Evolutionary conservation across 2,888 invertebrate species (phyloP).

Genomic region (Spodoptera littoralis): DNA sequence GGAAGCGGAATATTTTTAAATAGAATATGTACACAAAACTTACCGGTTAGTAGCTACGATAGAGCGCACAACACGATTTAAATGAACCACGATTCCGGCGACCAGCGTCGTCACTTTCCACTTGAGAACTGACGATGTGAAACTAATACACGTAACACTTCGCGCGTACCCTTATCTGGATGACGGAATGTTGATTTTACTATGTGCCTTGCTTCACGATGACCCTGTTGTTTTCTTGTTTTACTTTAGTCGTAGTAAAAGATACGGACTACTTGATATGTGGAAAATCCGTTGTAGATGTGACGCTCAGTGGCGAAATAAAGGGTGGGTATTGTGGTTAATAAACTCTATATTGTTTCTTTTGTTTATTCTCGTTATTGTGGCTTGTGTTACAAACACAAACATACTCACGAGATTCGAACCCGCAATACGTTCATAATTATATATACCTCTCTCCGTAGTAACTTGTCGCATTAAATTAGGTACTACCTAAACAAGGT

Average conservation of each 20-base stretch:
- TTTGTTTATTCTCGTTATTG: background rate
- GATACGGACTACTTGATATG: background rate
- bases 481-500: too few relatives aligned
- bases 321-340: too few relatives aligned
- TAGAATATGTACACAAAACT: slow-evolving; percentile 62
- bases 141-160: slow-evolving; percentile 53
- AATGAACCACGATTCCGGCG: slow-evolving; percentile 44
- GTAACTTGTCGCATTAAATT: too few relatives aligned
- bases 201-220: slow-evolving; percentile 56
- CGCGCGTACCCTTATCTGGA: slow-evolving; percentile 72
- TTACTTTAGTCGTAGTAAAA: slow-evolving; percentile 16
- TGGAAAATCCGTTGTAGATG: background rate
- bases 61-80: slow-evolving; percentile 55
- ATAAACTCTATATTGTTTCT: background rate
- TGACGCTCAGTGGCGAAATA: too few relatives aligned
- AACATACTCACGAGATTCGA: too few relatives aligned
- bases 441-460: too few relatives aligned
- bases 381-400: too few relatives aligned
- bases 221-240: slow-evolving; percentile 29
- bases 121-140: slow-evolving; percentile 62
- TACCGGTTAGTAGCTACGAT: slow-evolving; percentile 65
- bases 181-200: slow-evolving; percentile 69
- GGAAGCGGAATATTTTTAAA: slow-evolving; percentile 52
- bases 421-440: too few relatives aligned
- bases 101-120: slow-evolving; percentile 62